Evolutionary conservation across 1,140 invertebrate genomes (phyloP), one percentile per base, ranked within the genome.

Genomic region (Bombus pascuorum): DNA sequence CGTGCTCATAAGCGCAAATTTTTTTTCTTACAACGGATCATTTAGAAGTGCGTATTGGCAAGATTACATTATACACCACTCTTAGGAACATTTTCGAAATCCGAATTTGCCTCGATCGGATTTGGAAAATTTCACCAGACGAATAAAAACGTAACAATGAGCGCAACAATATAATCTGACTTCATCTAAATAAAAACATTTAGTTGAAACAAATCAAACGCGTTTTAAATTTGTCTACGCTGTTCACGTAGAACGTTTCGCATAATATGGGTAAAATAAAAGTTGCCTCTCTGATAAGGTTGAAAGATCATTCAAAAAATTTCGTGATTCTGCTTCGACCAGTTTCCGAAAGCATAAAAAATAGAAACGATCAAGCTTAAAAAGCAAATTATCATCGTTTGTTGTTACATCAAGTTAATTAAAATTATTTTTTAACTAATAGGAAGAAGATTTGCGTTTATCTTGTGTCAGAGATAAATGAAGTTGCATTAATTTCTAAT

Each of bases 101-200:
- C 92, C 92, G 90, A 94, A 82, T 87, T 86, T 44, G 32, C 3
- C 32, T 66, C 18, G 71, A 86, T 92, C 91, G 92, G 91, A 93
- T 91, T 79, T 86, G 73, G 88, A 93, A 92, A 94, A 92, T 91
- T 87, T 80, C 77, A 72, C 44, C 80, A 37, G 28, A 70, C 88
- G 90, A 87, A 88, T n/a, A 74, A 92, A 85, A 91, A 86, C 70
- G 53, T 62, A 89, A 92, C 90, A 77, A 91, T 66, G 86, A 73
- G 70, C 76, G 73, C 59, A 83, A 86, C 87, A 70, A 81, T 83
- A 62, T n/a, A 92, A 94, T 95, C 92, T 95, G 94, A 93, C 91
- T 93, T 95, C 94, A 95, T 91, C 95, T 95, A 95, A 95, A 95
- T 93, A 89, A 25, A 89, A 91, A 85, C 91, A 93, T 95, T 95